Conservation (phyloP, 23 tunicate genomes). For the Clavelina lepadiformis region DNA sequence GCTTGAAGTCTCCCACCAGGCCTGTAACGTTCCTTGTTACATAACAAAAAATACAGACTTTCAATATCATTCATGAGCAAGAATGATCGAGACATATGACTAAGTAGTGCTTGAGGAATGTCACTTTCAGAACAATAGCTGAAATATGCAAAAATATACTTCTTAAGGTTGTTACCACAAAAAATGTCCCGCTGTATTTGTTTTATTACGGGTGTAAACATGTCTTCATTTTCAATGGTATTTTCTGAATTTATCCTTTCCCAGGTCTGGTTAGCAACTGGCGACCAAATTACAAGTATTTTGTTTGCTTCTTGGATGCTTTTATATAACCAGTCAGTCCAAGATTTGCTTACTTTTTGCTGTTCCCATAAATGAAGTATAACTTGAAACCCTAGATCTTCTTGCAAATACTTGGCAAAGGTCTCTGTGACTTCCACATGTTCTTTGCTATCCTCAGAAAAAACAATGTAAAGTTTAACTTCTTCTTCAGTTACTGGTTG, state of each 20-base stretch:
- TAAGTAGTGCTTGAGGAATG: constrained; percentile 20
- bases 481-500: too few relatives aligned
- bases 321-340: constrained; percentile 26
- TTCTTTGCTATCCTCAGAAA: constrained; percentile 34
- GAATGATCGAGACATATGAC: constrained; percentile 9
- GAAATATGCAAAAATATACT: constrained; percentile 38
- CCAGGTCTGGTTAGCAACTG: constrained; percentile 9
- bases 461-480: constrained; percentile 28
- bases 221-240: constrained; percentile 3
- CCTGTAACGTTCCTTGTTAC: constrained; percentile 22
- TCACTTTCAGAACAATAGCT: constrained; percentile 19
- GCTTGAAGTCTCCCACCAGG: too few relatives aligned
- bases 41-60: constrained; percentile 29
- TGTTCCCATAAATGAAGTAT: constrained; percentile 42
- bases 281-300: constrained; percentile 48
- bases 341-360: constrained; percentile 2
- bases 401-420: constrained; percentile 42
- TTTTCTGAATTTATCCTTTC: not conserved
- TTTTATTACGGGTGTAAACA: constrained; percentile 41
- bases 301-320: constrained; percentile 23
- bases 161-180: constrained; percentile 14
- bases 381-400: constrained; percentile 66
- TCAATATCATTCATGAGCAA: constrained; percentile 51
- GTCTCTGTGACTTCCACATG: constrained; percentile 38
- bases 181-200: constrained; percentile 30